Conservation (phyloP, 2,888 invertebrate species). For the Epinotia brunnichana region DNA sequence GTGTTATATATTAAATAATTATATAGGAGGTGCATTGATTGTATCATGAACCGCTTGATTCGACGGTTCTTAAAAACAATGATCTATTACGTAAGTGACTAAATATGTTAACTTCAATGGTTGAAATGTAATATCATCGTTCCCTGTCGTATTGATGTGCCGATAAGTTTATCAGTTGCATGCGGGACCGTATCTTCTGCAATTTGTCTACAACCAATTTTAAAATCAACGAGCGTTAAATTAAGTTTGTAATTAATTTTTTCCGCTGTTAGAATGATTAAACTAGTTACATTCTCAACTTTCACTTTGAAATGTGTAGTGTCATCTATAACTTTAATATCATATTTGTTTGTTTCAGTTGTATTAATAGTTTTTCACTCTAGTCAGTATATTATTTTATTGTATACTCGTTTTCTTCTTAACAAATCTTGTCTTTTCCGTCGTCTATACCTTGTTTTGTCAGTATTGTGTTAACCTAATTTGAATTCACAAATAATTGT, state of each 20-base stretch:
- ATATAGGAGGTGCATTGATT: not conserved
- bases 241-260: constrained; percentile 45
- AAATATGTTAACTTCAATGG: not conserved
- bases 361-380: not conserved
- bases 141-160: constrained; percentile 19
- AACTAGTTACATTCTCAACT: constrained; percentile 19
- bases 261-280: constrained; percentile 32
- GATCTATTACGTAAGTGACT: constrained; percentile 25
- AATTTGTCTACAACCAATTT: constrained; percentile 41
- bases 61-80: not conserved
- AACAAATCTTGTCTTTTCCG: not conserved
- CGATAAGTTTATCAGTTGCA: constrained; percentile 21
- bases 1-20: constrained; percentile 5
- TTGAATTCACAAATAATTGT: too few species aligned
- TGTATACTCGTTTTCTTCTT: not conserved
- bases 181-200: constrained; percentile 21
- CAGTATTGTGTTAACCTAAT: too few species aligned
- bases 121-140: constrained; percentile 27
- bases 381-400: not conserved
- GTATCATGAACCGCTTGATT: not conserved
- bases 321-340: constrained; percentile 2
- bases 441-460: not conserved
- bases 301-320: constrained; percentile 33
- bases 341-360: not conserved
- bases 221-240: constrained; percentile 44